Evolutionary conservation across 1,140 invertebrate genomes (phyloP), one percentile per base, ranked within the genome.

Genomic region (Contarinia nasturtii): DNA sequence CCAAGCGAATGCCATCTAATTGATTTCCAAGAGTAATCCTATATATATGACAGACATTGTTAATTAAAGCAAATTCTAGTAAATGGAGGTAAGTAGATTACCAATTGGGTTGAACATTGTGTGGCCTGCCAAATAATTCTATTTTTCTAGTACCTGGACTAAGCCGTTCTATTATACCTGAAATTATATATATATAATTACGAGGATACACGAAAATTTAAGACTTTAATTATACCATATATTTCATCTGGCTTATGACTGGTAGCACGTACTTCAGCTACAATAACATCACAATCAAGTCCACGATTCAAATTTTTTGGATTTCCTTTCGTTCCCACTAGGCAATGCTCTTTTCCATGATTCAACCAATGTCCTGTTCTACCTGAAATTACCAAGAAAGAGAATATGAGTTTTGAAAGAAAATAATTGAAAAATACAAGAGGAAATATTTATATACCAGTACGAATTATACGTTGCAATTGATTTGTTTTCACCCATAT

Each of bases 401-500:
- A n/a, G n/a, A n/a, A n/a, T n/a, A n/a, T n/a, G n/a, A n/a, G n/a
- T n/a, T n/a, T n/a, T n/a, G n/a, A n/a, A n/a, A n/a, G n/a, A n/a
- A n/a, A n/a, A n/a, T n/a, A n/a, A n/a, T n/a, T n/a, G n/a, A n/a
- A n/a, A n/a, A n/a, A n/a, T n/a, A n/a, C n/a, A n/a, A n/a, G n/a
- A n/a, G n/a, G n/a, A n/a, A n/a, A n/a, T n/a, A n/a, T n/a, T n/a
- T n/a, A n/a, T n/a, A n/a, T n/a, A n/a, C n/a, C n/a, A 0, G 94
- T 97, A 43, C 94, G 71, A 54, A 98, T 98, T 50, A 98, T 96
- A 51, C 92, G 70, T 63, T 98, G 94, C 49, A 98, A 65, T 58
- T 98, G 94, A 70, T 98, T 98, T 0, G 93, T 97, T 68, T 98
- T 98, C 2, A 98, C 93, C 94, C 94, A 98, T 54, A 98, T 97